phyloP scores from a whole-genome alignment of 92 coral and sea anemone genomes.

The Epizoanthus fatuus region DNA sequence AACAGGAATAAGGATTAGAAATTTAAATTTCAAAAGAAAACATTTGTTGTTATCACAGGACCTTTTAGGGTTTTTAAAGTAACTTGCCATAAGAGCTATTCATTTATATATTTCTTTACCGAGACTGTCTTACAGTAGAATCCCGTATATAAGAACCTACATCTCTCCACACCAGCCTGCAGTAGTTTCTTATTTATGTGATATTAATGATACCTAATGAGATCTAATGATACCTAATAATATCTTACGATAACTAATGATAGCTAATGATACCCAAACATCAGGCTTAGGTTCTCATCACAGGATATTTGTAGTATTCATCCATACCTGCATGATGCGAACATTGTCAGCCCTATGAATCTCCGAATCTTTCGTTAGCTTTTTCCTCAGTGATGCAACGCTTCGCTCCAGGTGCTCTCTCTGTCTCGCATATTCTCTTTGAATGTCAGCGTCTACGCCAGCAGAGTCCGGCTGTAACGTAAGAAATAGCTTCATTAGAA shows the following conservation, averaged over 20 bases:
- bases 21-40: no score
- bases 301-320: neutral
- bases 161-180: no score
- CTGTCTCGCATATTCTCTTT: conserved; percentile 97
- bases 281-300: neutral
- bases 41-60: no score
- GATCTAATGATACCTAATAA: no score
- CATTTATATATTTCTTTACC: no score
- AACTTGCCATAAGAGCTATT: no score
- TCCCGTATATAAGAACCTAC: no score
- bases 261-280: neutral
- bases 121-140: no score
- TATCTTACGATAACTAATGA: neutral
- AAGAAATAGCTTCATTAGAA: neutral
- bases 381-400: conserved; percentile 96
- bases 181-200: no score
- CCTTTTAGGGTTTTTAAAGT: no score
- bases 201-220: no score
- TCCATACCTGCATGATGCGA: conserved; percentile 95
- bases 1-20: no score
- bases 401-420: conserved; percentile 98
- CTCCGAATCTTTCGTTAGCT: conserved; percentile 97
- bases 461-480: conserved; percentile 87
- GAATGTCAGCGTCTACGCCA: conserved; percentile 98
- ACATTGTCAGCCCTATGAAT: conserved; percentile 99